Evolutionary conservation across 2,888 invertebrate genomes (phyloP).

Genomic region (Drosophila sordidula): DNA sequence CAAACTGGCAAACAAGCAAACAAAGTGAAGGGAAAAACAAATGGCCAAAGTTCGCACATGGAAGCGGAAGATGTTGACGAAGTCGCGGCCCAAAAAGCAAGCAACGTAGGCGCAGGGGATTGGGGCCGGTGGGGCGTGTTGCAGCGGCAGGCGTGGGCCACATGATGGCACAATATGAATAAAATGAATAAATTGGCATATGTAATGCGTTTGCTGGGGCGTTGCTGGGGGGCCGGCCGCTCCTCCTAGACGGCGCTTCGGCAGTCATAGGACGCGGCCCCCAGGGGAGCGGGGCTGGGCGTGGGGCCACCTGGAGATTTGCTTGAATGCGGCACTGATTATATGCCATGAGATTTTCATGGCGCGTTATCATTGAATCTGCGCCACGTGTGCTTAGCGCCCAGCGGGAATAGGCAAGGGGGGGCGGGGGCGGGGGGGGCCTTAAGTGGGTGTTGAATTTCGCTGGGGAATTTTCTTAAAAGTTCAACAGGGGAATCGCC

Average conservation of each 20-base stretch:
- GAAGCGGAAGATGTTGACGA: slow-evolving; percentile 49
- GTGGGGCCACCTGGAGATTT: slow-evolving; percentile 68
- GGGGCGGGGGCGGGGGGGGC: background rate
- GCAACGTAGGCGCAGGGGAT: background rate
- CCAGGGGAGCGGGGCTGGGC: background rate
- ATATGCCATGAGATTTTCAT: slow-evolving; percentile 73
- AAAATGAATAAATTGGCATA: slow-evolving; percentile 80
- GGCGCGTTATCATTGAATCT: slow-evolving; percentile 61
- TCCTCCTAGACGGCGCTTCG: slow-evolving; percentile 13
- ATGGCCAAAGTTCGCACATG: slow-evolving; percentile 61
- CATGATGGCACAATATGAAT: slow-evolving; percentile 70
- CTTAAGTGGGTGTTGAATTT: slow-evolving; percentile 17
- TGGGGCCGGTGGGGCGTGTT: background rate
- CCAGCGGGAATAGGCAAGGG: background rate
- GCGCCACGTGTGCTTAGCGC: slow-evolving; percentile 42
- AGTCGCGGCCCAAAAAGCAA: slow-evolving; percentile 40
- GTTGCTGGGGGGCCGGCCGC: slow-evolving; percentile 2
- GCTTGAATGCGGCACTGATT: slow-evolving; percentile 73
- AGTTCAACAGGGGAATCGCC: slow-evolving; percentile 44
- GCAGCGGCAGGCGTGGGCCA: slow-evolving; percentile 5
- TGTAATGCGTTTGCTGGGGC: slow-evolving; percentile 70
- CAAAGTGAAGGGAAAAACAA: slow-evolving; percentile 55
- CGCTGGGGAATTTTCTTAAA: slow-evolving; percentile 30
- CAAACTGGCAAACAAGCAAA: slow-evolving; percentile 52
- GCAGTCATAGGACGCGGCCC: slow-evolving; percentile 2